Base-by-base conservation (phyloP, 1,140 invertebrate species). In the Centruroides vittatus region DNA sequence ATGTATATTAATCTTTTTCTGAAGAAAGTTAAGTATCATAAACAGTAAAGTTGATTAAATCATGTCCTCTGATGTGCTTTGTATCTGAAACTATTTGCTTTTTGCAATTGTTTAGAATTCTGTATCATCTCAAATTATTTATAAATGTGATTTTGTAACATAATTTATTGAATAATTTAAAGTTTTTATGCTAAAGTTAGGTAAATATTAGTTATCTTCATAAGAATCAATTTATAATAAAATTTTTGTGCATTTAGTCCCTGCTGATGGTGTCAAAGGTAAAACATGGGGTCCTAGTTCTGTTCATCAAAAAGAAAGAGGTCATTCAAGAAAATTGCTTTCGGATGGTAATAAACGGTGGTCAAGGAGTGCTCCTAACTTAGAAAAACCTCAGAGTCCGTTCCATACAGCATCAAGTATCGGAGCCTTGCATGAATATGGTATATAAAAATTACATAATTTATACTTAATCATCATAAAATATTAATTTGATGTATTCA, bases 211-310 rank as follows among this genome's bases (percentile, higher is more conserved):
- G 9, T 49, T 49, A 10, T 10, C n/a, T n/a, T 49, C 48, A 10
- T 49, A 49, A 49, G n/a, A 49, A 9, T 10, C 48, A 49, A 1
- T 10, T 49, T 49, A 23, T 23, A n/a, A 23, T 23, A 23, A 23
- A 23, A 23, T 51, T 12, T 13, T 12, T 55, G 49, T 36, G n/a
- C 23, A 57, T 60, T 60, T 78, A 89, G 86, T 89, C 76, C 88
- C 89, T 59, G 85, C 88, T 52, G 92, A 93, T 77, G 92, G 90
- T 46, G 86, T 90, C 65, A 96, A 97, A 78, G 92, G 92, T 73
- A 67, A 64, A 64, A 63, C 62, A 34, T 63, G 65, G 65, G 65
- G 65, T 35, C 65, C 65, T 35, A 66, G 65, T 57, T 55, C 62
- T 13, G 62, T 63, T 8, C 65, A 66, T 49, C 65, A 66, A 49